Evolutionary conservation across 2,888 invertebrate genomes (phyloP), one percentile per base, ranked within the genome.

Genomic region (Elmis aenea): DNA sequence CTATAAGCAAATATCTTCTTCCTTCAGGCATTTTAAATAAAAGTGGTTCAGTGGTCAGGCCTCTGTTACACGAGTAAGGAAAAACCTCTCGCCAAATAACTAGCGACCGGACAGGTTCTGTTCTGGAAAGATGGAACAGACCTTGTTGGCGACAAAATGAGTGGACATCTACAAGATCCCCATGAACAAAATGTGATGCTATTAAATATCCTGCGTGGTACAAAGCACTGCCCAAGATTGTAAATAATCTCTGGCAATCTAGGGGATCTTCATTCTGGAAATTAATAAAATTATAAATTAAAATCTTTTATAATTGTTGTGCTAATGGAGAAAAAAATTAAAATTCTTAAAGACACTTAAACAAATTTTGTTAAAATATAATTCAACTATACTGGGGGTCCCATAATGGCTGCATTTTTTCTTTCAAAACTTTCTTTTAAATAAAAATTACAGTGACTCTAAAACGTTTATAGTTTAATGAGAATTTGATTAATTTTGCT

Each of bases 1-100:
- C 82, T 12, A 85, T 68, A 1, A 85, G 75, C 9, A 89, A 68
- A 65, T 85, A 89, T 72, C 83, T 81, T 28, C 81, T 75, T 3
- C 81, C 79, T 47, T 76, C 72, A 5, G 78, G 75, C 42, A 78
- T 69, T 50, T 73, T 72, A 20, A 55, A 54, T 13, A 50, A 48
- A 18, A 29, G 46, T 3, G 37, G 33, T 1, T 57, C 55, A 3
- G 41, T 36, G 13, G 52, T 50, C n/a, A 52, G 12, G 10, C 51
- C 50, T 31, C 58, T 48, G 46, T 67, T 59, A 46, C 70, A 72
- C 1, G 75, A 74, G 13, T 62, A 59, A 1, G 82, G 78, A 62
- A 73, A 83, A 11, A 88, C 81, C 68, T 85, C 83, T 55, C 76
- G 78, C 88, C 89, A 89, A 18, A 85, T 66, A 6, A 87, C 78